Evolutionary conservation across 2,113 vertebrate genomes (phyloP).

Genomic region (Paracanthobrama guichenoti): DNA sequence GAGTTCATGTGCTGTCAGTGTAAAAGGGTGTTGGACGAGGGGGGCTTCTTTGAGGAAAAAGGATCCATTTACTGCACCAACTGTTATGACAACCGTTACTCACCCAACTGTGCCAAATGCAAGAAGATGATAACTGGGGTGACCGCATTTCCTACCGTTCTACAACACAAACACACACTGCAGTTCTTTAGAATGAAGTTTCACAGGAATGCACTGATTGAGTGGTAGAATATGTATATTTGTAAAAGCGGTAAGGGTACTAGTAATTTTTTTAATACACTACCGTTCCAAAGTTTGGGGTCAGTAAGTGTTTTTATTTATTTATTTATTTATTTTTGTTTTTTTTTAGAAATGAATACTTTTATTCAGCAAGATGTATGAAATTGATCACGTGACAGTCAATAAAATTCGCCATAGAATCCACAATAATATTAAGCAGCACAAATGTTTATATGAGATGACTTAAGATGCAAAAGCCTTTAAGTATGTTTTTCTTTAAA

Average conservation of each 20-base stretch:
- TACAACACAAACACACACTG: background rate
- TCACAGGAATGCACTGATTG: background rate
- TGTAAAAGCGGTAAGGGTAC: background rate
- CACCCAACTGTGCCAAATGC: slow-evolving; percentile 95
- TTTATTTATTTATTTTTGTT: too few relatives aligned
- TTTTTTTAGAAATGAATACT: too few relatives aligned
- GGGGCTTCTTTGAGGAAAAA: slow-evolving; percentile 95
- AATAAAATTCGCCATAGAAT: too few relatives aligned
- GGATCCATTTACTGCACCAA: slow-evolving; percentile 92
- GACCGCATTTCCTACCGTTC: slow-evolving; percentile 57
- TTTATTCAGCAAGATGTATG: background rate
- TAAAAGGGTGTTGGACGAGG: slow-evolving; percentile 89
- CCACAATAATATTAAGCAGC: too few relatives aligned
- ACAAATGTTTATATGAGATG: too few relatives aligned
- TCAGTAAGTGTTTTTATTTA: too few relatives aligned
- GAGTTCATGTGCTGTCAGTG: slow-evolving; percentile 96
- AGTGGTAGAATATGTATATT: background rate
- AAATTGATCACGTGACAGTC: background rate
- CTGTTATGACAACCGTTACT: slow-evolving; percentile 90
- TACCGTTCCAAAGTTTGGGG: background rate
- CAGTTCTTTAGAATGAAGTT: background rate
- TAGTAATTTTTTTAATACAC: background rate
- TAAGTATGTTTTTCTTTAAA: too few relatives aligned
- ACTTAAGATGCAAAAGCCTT: too few relatives aligned
- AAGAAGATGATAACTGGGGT: slow-evolving; percentile 97